Base-by-base conservation (phyloP, 2,797 vertebrate species). In the Leptoclinus maculatus region DNA sequence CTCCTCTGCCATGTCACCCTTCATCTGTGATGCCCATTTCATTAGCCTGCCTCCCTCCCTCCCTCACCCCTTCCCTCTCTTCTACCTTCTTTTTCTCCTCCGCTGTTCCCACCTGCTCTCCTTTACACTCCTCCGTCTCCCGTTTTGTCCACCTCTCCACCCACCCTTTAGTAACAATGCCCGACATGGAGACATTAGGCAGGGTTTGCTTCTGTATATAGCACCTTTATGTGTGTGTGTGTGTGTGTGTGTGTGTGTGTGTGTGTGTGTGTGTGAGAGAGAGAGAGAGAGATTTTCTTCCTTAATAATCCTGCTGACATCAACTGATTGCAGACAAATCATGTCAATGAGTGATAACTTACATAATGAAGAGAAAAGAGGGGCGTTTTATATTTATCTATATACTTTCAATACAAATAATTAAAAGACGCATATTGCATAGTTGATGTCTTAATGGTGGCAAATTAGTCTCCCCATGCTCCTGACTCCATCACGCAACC, bases 391-490 rank as follows among this genome's bases (percentile, higher is more conserved):
- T 4, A 19, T 49, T 5, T 53, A 25, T 53, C 51, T 25, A 25
- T 56, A 27, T 56, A 27, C 27, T 27, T 29, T 27, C 51, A 60
- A 43, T 3, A 17, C 7, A 10, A 34, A 47, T n/a, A 10, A 68
- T 76, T 19, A 32, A 7, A 59, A 54, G 17, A 77, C 29, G 29
- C 14, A 43, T 41, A 53, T 56, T 41, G 3, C 32, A 36, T 1
- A 7, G n/a, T 36, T 73, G 76, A 83, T 68, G 51, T 83, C 74
- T 71, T 70, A 7, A 74, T 69, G 51, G 38, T 58, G 27, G 64
- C 88, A 94, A 91, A 89, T 93, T 91, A 90, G 69, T 75, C 93
- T 87, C 88, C 94, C 94, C 92, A 93, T 84, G 65, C 53, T 66
- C 94, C 94, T 92, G 89, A 91, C 81, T 83, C 23, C 53, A 76